phyloP scores from a whole-genome alignment of 2,797 vertebrate species.

The Sebastes vulpes region DNA sequence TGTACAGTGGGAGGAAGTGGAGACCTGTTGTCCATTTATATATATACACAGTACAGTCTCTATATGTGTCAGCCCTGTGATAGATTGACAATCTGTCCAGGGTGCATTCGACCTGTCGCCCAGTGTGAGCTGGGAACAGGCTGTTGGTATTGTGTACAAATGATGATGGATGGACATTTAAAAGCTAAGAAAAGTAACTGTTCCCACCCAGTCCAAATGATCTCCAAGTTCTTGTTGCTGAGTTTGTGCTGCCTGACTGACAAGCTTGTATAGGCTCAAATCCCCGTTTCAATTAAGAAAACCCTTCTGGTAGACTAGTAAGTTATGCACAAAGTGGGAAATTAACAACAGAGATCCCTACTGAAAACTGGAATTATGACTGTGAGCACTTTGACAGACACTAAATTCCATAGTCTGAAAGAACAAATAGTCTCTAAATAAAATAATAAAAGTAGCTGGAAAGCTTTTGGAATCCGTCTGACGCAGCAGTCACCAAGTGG shows the following conservation, averaged over 20 bases:
- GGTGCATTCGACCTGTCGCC: not conserved
- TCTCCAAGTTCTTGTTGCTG: not conserved
- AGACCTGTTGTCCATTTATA: no score
- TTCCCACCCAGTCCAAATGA: not conserved
- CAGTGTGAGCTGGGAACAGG: not conserved
- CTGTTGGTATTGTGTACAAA: not conserved
- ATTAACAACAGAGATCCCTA: constrained; percentile 13
- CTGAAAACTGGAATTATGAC: constrained; percentile 11
- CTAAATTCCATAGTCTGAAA: not conserved
- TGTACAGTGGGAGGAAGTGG: no score
- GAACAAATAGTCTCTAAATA: not conserved
- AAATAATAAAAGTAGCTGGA: constrained; percentile 11
- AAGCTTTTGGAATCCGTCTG: constrained; percentile 33
- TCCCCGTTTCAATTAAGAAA: constrained; percentile 22
- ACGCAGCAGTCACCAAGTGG: constrained; percentile 15
- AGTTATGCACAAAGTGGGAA: constrained; percentile 28
- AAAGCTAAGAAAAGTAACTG: not conserved
- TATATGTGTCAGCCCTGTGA: not conserved
- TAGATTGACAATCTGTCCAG: not conserved
- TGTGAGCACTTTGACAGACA: not conserved
- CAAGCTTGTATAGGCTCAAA: not conserved
- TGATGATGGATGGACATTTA: not conserved
- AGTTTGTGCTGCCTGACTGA: not conserved
- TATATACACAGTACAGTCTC: no score
- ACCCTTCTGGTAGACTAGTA: constrained; percentile 16